Evolutionary conservation across 1,140 invertebrate species (phyloP).

Genomic region (Copidosoma floridanum): DNA sequence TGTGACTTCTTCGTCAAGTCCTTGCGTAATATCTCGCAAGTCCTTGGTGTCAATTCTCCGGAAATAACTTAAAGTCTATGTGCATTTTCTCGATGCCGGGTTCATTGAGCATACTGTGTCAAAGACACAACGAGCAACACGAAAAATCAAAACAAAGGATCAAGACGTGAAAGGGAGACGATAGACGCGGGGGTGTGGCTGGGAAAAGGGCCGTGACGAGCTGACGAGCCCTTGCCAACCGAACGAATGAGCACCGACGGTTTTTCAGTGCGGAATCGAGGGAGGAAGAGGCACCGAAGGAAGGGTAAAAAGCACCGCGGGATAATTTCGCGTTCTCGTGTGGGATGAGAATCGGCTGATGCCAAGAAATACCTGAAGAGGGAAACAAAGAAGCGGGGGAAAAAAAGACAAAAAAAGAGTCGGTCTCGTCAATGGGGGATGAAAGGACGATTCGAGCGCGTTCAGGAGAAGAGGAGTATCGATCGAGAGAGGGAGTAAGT

Average conservation of each 20-base stretch:
- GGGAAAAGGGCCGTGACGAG: not conserved
- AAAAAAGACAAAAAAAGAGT: conserved; percentile 17
- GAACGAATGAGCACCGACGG: too few relatives aligned
- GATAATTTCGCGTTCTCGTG: conserved; percentile 30
- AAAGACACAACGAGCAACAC: not conserved
- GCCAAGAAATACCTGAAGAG: conserved; percentile 15
- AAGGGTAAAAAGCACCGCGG: conserved; percentile 6
- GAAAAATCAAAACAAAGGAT: not conserved
- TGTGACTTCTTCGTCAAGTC: too few relatives aligned
- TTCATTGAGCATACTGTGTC: too few relatives aligned
- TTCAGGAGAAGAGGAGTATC: too few relatives aligned
- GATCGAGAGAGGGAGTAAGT: too few relatives aligned
- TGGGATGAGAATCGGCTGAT: conserved; percentile 26
- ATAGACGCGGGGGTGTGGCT: too few relatives aligned
- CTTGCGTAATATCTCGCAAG: too few relatives aligned
- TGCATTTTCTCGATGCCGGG: too few relatives aligned
- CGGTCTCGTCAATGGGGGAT: conserved; percentile 3
- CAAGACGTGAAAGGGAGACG: not conserved
- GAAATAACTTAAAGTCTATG: too few relatives aligned
- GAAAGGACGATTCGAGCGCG: conserved; percentile 9
- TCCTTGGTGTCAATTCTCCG: too few relatives aligned
- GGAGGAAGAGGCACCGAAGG: too few relatives aligned
- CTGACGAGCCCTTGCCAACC: conserved; percentile 1
- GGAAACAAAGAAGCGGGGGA: conserved; percentile 28
- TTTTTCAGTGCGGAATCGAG: too few relatives aligned